Conservation (phyloP, 2,888 invertebrate genomes). For the Auanema sp. region DNA sequence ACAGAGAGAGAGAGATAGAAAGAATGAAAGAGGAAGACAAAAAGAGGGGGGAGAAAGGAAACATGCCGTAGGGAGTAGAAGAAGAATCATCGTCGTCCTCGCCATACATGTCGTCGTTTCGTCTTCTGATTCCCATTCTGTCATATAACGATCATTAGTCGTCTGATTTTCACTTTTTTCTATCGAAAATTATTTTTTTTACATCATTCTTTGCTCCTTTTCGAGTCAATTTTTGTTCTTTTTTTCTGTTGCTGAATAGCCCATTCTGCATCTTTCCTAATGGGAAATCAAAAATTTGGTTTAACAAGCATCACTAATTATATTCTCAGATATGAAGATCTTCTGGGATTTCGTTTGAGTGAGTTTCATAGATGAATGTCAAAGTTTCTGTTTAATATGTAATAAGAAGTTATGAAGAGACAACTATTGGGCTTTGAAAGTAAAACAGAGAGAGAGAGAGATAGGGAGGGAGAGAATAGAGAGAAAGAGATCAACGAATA, state of each 20-base stretch:
- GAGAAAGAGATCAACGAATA: neutral
- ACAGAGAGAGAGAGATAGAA: neutral
- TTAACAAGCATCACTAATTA: neutral
- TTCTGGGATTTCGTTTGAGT: neutral
- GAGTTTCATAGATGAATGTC: neutral
- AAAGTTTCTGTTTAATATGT: neutral
- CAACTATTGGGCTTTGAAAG: neutral
- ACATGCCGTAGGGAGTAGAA: neutral
- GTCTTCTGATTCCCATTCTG: too few relatives aligned
- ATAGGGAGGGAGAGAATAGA: neutral
- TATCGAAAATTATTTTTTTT: neutral
- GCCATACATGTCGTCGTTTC: too few relatives aligned
- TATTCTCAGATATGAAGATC: neutral
- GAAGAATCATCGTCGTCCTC: neutral
- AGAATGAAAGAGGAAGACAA: neutral
- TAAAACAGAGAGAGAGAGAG: neutral
- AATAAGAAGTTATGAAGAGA: slow-evolving; percentile 1
- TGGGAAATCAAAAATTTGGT: neutral
- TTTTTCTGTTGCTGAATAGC: neutral
- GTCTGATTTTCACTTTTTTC: too few relatives aligned
- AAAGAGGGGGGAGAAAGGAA: neutral
- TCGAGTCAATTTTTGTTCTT: slow-evolving; percentile 1
- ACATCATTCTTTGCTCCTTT: neutral
- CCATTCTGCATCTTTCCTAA: neutral
- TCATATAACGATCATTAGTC: too few relatives aligned